These are phyloP conservation scores for Xiphorhynchus elegans DNA, from an alignment of 2,113 vertebrate genomes.

Conservation along the genomic window DNA sequence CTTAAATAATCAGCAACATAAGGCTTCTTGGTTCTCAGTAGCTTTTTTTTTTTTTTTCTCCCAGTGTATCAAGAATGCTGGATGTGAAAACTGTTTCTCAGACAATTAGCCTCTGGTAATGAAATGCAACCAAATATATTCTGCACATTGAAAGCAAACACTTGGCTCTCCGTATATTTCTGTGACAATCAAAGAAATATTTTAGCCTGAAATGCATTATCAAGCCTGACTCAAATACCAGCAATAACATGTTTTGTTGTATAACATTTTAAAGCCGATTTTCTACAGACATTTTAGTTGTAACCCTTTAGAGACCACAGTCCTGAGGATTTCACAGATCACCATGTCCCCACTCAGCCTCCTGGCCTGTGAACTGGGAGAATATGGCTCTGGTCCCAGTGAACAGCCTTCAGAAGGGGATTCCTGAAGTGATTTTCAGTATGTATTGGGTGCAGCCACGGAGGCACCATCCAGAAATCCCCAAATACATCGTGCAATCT, in stretches of 20 bases:
- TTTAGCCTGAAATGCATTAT: slow-evolving; percentile 79
- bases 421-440: slow-evolving; percentile 10
- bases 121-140: slow-evolving; percentile 65
- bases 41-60: neutral
- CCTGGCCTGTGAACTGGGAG: neutral
- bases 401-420: neutral
- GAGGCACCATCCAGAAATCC: neutral
- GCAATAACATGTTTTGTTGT: slow-evolving; percentile 77
- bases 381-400: neutral
- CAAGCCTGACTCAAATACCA: slow-evolving; percentile 73
- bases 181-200: slow-evolving; percentile 80
- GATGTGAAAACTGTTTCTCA: slow-evolving; percentile 62
- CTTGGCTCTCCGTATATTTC: slow-evolving; percentile 68
- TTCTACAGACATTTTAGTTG: slow-evolving; percentile 61
- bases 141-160: slow-evolving; percentile 64
- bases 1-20: slow-evolving; percentile 53
- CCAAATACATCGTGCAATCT: neutral
- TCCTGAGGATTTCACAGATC: neutral
- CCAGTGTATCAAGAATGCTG: slow-evolving; percentile 41
- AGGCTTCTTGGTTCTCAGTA: neutral
- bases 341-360: neutral
- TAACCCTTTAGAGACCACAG: slow-evolving; percentile 59
- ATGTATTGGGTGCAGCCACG: neutral
- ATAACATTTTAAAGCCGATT: slow-evolving; percentile 78
- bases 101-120: slow-evolving; percentile 75